phyloP scores from a whole-genome alignment of 2,888 invertebrate genomes.

The Bimastos eiseni region DNA sequence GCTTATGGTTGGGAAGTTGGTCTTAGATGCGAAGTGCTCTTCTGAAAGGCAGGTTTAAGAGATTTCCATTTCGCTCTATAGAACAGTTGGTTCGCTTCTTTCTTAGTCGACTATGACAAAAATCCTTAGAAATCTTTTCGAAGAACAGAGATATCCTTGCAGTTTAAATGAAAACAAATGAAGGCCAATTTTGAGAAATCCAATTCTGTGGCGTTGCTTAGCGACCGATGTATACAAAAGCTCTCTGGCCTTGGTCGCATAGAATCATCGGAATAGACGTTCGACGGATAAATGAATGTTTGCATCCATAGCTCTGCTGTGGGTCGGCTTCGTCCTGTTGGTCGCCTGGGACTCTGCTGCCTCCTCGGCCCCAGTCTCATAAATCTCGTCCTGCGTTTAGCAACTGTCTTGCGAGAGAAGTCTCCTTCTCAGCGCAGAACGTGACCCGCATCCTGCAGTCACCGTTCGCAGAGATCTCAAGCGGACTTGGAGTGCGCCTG shows the following conservation, averaged over 20 bases:
- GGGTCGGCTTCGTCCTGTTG: neutral
- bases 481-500: neutral
- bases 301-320: neutral
- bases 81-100: neutral
- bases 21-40: no score
- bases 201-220: neutral
- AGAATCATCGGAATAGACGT: neutral
- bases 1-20: no score
- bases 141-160: neutral
- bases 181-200: neutral
- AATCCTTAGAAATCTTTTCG: neutral
- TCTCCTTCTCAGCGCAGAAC: neutral
- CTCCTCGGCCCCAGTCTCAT: neutral
- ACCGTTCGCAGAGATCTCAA: neutral
- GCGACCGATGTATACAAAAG: neutral
- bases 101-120: neutral
- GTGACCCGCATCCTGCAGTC: neutral
- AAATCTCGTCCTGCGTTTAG: neutral
- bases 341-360: neutral
- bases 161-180: neutral
- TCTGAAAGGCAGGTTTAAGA: neutral
- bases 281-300: neutral
- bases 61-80: neutral
- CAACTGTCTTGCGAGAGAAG: conserved; percentile 13
- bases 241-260: neutral